phyloP scores from a whole-genome alignment of 1,140 invertebrate species.

The Bombyx mori region ASM3026992v2 NC_085133.1:9593501-9594000 shows the following conservation, averaged over 20 bases:
- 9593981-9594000: constrained; percentile 32
- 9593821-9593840: constrained; percentile 33
- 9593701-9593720: constrained; percentile 41
- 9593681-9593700: constrained; percentile 5
- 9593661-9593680: constrained; percentile 3
- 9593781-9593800: constrained; percentile 51
- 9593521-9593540: constrained; percentile 52
- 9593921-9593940: constrained; percentile 38
- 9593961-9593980: constrained; percentile 26
- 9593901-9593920: constrained; percentile 38
- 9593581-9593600: constrained; percentile 37
- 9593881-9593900: constrained; percentile 38
- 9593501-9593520: constrained; percentile 41
- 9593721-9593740: constrained; percentile 44
- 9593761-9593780: constrained; percentile 36
- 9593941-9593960: constrained; percentile 37
- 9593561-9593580: constrained; percentile 37
- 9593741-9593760: constrained; percentile 30
- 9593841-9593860: constrained; percentile 41
- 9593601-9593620: constrained; percentile 29
- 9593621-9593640: constrained; percentile 29
- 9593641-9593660: constrained; percentile 25
- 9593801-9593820: constrained; percentile 45
- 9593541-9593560: constrained; percentile 30
- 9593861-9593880: constrained; percentile 43